These are phyloP conservation scores for Chiloscyllium plagiosum DNA, from an alignment of 2,113 vertebrate species.

Conservation along the genomic window DNA sequence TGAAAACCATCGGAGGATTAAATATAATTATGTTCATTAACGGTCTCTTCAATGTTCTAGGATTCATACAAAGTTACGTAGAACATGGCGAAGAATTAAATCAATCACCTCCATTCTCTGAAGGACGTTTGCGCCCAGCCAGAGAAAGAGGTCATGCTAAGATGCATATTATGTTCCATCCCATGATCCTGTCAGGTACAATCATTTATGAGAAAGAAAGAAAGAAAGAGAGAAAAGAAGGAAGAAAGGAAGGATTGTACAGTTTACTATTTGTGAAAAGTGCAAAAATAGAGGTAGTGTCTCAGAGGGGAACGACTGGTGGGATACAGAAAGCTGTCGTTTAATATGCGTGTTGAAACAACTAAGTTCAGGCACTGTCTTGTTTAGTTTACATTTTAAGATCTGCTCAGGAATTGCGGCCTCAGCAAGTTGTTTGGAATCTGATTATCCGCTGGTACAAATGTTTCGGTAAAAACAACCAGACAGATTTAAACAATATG, in stretches of 20 bases:
- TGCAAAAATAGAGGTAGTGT: too few species aligned
- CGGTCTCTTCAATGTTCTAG: not conserved
- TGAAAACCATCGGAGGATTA: not conserved
- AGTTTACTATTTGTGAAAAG: too few species aligned
- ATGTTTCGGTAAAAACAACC: not conserved
- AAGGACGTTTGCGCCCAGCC: not conserved
- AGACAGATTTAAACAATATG: not conserved
- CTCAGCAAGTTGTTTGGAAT: not conserved
- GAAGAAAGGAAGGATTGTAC: not conserved
- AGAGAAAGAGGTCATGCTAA: not conserved
- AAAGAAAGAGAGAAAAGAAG: not conserved
- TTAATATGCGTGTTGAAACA: not conserved
- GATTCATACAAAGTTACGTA: not conserved
- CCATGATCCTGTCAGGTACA: not conserved
- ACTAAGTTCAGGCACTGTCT: too few species aligned
- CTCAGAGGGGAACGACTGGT: not conserved
- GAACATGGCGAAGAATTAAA: not conserved
- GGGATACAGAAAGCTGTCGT: not conserved
- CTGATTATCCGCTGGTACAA: rapidly evolving
- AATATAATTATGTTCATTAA: not conserved
- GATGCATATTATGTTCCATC: not conserved
- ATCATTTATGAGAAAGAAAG: not conserved
- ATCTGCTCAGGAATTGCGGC: not conserved
- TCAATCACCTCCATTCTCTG: not conserved
- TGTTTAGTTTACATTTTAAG: not conserved